These are phyloP conservation scores for Rhizomys pruinosus DNA, from an alignment of 2,113 vertebrate species.

Conservation along the genomic window DNA sequence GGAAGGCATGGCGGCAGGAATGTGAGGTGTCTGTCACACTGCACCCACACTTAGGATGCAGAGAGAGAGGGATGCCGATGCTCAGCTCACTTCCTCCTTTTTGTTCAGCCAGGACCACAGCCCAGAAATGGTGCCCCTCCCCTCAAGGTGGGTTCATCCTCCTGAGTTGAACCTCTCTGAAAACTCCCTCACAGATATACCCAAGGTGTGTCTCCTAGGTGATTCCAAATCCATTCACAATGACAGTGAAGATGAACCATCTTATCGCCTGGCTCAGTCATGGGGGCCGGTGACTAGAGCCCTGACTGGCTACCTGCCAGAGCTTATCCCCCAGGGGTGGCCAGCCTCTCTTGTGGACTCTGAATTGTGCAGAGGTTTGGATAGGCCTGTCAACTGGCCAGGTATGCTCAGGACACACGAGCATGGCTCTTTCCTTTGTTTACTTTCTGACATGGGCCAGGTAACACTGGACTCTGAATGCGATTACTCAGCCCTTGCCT, in stretches of 20 bases:
- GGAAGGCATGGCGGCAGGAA: not conserved
- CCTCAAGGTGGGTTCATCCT: not conserved
- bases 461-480: not conserved
- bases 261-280: not conserved
- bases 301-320: not conserved
- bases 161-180: not conserved
- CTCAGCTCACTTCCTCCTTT: not conserved
- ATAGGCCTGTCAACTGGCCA: not conserved
- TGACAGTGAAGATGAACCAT: not conserved
- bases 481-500: not conserved
- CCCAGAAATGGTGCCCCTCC: not conserved
- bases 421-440: not conserved
- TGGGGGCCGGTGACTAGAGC: not conserved
- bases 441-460: rapidly evolving
- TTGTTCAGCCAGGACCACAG: not conserved
- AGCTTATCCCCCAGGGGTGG: not conserved
- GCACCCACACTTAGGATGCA: not conserved
- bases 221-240: not conserved
- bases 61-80: not conserved
- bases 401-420: not conserved
- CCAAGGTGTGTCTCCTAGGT: not conserved
- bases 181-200: not conserved
- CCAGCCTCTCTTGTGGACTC: not conserved
- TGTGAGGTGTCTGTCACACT: not conserved
- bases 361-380: not conserved